A percentile compares a stretch with the other conserved stretches of the same genome.
These are phyloP conservation scores for Craniophora ligustri DNA, from an alignment of 2,888 invertebrate species.

Conservation along the genomic window DNA sequence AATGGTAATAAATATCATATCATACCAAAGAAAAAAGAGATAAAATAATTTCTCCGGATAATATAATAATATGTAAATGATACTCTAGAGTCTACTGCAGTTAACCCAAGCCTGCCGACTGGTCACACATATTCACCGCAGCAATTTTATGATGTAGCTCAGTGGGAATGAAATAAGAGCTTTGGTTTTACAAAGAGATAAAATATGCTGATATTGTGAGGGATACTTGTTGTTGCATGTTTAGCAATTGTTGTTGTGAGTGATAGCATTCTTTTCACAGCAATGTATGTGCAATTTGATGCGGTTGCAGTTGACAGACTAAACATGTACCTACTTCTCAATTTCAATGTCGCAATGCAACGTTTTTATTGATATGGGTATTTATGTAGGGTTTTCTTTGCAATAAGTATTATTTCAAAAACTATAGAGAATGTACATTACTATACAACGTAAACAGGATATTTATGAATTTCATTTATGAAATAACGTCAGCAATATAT, in stretches of 20 bases:
- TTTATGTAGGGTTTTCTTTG: conserved; percentile 22
- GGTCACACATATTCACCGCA: not conserved
- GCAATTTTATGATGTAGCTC: not conserved
- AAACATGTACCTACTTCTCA: not conserved
- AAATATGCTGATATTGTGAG: not conserved
- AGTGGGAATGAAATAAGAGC: not conserved
- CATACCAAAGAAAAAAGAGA: no score
- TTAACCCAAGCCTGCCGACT: no score
- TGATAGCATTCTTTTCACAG: not conserved
- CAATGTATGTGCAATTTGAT: conserved; percentile 2
- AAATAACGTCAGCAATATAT: no score
- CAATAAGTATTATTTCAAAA: not conserved
- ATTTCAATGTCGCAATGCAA: conserved; percentile 1
- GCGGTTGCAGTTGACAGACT: conserved; percentile 3
- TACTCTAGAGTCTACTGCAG: no score
- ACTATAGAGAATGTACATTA: not conserved
- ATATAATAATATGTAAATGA: no score
- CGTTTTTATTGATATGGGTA: conserved; percentile 11
- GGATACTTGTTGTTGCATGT: not conserved
- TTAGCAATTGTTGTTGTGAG: not conserved
- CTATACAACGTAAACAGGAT: not conserved
- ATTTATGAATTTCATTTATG: no score
- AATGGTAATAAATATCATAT: no score
- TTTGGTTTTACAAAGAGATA: not conserved
- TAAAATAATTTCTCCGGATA: no score